Conservation (phyloP, 2,113 vertebrate genomes). For the Rhinopomastus cyanomelas region DNA sequence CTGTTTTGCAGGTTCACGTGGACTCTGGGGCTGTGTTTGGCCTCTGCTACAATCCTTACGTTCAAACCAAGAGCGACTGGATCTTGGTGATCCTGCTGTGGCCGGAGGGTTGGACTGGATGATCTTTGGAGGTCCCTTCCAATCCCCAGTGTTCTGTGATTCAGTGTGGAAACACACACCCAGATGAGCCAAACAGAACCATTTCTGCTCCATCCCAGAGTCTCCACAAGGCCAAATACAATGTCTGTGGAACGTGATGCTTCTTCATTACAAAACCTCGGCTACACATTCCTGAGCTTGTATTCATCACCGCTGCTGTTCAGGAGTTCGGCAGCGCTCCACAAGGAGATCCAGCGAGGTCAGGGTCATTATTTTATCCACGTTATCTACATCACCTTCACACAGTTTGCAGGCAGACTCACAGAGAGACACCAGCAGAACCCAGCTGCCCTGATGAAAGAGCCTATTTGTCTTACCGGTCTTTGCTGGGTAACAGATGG, state of each 20-base stretch:
- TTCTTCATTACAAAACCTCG: background rate
- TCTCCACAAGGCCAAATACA: background rate
- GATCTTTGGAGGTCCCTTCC: too few relatives aligned
- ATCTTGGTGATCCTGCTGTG: too few relatives aligned
- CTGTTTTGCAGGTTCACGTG: background rate
- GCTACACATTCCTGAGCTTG: background rate
- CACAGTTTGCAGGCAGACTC: background rate
- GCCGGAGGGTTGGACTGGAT: too few relatives aligned
- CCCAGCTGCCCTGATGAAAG: background rate
- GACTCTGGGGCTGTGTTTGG: background rate
- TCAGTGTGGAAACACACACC: background rate
- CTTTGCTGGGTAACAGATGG: background rate
- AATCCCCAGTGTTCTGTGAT: too few relatives aligned
- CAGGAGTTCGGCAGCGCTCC: background rate
- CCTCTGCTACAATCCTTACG: background rate
- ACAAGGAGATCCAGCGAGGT: background rate
- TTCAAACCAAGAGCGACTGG: background rate
- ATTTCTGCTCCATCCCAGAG: background rate
- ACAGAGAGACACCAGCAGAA: too few relatives aligned
- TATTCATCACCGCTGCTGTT: background rate
- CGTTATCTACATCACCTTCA: background rate
- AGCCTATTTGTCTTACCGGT: background rate
- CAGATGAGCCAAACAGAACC: background rate
- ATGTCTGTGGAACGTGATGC: background rate
- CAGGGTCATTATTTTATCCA: background rate